A percentile compares a stretch with the other conserved stretches of the same genome.
Evolutionary conservation across 2,888 invertebrate species (phyloP).

Genomic region (Pherbina coryleti): DNA sequence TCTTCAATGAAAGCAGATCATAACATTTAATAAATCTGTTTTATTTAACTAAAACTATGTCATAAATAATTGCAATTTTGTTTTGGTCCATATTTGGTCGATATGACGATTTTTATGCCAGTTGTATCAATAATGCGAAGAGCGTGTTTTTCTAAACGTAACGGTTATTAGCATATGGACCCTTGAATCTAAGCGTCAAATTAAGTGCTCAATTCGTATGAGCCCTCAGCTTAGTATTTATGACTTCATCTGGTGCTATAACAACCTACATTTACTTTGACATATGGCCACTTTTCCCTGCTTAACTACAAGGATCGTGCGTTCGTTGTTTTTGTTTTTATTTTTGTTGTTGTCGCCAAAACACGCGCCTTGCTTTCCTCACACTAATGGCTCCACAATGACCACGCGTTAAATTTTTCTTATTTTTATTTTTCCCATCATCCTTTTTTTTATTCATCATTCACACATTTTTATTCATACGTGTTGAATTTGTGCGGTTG

Average conservation of each 20-base stretch:
- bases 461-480: conserved; percentile 22
- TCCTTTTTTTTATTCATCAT: conserved; percentile 14
- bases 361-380: conserved; percentile 7
- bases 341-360: conserved; percentile 8
- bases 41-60: too few species aligned
- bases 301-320: neutral
- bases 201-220: neutral
- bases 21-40: too few species aligned
- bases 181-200: neutral
- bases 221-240: neutral
- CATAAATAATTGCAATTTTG: too few species aligned
- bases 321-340: neutral
- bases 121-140: neutral
- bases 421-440: conserved; percentile 14
- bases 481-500: conserved; percentile 33
- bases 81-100: too few species aligned
- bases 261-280: neutral
- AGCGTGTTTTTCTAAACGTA: neutral
- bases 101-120: too few species aligned
- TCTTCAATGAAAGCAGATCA: too few species aligned
- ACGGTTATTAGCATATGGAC: neutral
- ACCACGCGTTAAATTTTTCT: conserved; percentile 48
- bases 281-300: conserved; percentile 19
- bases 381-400: conserved; percentile 61
- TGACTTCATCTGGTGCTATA: neutral